Evolutionary conservation across 2,113 vertebrate species (phyloP).

Genomic region (Anser brachyrhynchus): DNA sequence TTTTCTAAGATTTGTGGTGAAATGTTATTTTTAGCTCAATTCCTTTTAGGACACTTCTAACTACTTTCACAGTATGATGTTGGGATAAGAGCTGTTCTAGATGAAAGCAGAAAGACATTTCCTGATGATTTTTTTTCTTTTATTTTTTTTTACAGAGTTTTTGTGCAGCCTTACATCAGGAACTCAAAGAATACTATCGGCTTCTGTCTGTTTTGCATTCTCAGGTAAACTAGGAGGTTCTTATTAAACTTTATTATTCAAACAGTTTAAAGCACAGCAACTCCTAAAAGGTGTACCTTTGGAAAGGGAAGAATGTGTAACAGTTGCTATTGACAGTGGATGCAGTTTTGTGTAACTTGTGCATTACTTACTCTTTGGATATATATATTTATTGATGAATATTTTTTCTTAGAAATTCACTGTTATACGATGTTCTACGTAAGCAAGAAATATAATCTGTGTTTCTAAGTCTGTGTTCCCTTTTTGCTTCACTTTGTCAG

Average conservation of each 20-base stretch:
- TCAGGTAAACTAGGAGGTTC: conserved; percentile 79
- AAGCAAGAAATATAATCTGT: not conserved
- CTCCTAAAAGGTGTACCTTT: not conserved
- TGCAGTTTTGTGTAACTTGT: not conserved
- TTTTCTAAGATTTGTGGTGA: not conserved
- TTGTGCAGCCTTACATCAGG: conserved; percentile 95
- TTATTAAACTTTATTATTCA: not conserved
- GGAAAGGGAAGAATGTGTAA: not conserved
- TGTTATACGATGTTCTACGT: not conserved
- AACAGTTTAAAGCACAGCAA: not conserved
- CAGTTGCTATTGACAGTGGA: not conserved
- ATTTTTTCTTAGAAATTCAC: not conserved
- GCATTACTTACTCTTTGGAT: not conserved
- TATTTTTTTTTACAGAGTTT: conserved; percentile 83
- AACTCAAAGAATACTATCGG: conserved; percentile 96
- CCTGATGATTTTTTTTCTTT: not conserved
- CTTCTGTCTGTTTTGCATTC: conserved; percentile 95
- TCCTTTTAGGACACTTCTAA: not conserved
- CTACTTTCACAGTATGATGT: not conserved
- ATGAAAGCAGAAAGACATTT: not conserved
- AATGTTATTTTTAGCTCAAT: not conserved
- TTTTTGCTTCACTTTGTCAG: not conserved
- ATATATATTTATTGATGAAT: not conserved
- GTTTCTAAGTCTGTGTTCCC: not conserved
- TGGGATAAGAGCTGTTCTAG: not conserved